Base-by-base conservation (phyloP, 37 sponge, comb jelly and placozoan species). In the Chondrilla cf. caribensis region DNA sequence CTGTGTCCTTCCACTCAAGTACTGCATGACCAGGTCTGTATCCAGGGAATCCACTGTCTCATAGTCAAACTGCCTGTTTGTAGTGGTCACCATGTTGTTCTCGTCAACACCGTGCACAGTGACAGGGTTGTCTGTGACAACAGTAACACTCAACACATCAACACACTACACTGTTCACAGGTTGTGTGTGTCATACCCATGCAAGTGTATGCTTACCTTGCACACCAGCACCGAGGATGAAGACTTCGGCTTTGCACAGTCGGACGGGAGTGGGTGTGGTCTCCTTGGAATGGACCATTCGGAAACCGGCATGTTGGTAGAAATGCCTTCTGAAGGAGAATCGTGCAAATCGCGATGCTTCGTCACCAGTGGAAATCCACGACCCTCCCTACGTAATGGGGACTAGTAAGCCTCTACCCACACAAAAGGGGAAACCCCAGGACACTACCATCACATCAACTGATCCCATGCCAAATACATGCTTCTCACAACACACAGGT, bases 271-370 rank as follows among this genome's bases (percentile, higher is more conserved):
- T 79, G 47, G 82, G 80, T 18, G 60, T 40, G 22, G 60, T 28
- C 24, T 2, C 25, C 21, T 38, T 18, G 5, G 85, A 87, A 41
- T 85, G 85, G 29, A 89, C 96, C 82, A 95, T 5, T 0, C 96
- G 88, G 87, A 95, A 95, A 2, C 96, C 96, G 15, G 80, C 58
- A 72, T 95, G 96, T 58, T 95, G 96, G 58, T 89, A 90, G 89
- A 95, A 95, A 60, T 95, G 96, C n/a, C 96, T 80, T 38, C 96
- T 77, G 72, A 95, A 95, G 29, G 93, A 47, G 72, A 84, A 95
- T 24, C 96, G 88, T 18, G 86, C 84, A 80, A 89, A 95, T 3
- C 93, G 73, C 4, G 96, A 95, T 28, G 91, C 84, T 78, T 82
- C 84, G 36, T 76, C 84, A 6, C 93, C 93, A 81, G 88, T 92